phyloP scores from a whole-genome alignment of 2,113 vertebrate species.

The Passer domesticus region DNA sequence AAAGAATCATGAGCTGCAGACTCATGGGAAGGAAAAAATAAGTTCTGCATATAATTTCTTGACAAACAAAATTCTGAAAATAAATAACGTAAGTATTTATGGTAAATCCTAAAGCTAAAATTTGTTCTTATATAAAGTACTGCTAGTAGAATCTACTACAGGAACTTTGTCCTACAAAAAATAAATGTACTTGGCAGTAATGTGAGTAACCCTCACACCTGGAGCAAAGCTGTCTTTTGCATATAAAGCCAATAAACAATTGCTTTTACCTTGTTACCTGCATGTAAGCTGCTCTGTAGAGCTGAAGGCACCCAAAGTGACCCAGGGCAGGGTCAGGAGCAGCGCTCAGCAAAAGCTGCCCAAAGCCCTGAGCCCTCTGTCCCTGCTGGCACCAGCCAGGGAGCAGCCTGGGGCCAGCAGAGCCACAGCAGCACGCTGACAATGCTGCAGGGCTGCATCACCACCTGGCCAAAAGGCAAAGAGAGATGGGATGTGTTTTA shows the following conservation, averaged over 20 bases:
- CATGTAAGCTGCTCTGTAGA: not conserved
- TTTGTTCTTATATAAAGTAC: not conserved
- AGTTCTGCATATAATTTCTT: not conserved
- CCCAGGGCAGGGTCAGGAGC: not conserved
- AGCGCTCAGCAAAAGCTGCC: not conserved
- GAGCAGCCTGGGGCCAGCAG: not conserved
- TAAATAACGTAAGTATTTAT: not conserved
- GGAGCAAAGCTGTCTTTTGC: not conserved
- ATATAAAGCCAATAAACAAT: not conserved
- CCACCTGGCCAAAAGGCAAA: not conserved
- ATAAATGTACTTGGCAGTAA: not conserved
- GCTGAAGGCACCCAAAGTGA: not conserved
- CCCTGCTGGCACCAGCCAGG: not conserved
- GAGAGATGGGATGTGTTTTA: not conserved
- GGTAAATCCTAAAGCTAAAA: not conserved
- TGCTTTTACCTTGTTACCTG: not conserved
- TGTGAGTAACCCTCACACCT: not conserved
- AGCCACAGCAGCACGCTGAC: not conserved
- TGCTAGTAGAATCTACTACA: not conserved
- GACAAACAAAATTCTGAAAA: not conserved
- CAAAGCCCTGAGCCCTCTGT: not conserved
- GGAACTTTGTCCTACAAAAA: not conserved
- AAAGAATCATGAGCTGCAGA: not conserved
- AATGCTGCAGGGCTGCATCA: not conserved
- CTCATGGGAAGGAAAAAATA: not conserved